These are phyloP conservation scores for Parelbella ahira DNA, from an alignment of 2,888 invertebrate genomes.

Conservation along the genomic window DNA sequence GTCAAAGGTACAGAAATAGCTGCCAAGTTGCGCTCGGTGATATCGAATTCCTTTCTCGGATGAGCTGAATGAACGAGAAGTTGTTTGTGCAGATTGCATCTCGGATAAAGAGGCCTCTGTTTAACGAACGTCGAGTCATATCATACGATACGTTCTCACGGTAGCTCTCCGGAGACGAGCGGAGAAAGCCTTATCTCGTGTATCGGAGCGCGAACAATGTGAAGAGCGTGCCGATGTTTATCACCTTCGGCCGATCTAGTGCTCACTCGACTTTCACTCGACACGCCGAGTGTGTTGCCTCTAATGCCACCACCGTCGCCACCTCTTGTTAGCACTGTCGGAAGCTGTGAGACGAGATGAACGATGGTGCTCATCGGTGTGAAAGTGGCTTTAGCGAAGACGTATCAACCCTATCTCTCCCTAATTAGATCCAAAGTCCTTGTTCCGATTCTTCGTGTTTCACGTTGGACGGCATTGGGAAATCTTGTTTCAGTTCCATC, in stretches of 20 bases:
- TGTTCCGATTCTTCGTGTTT: background rate
- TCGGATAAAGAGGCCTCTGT: slow-evolving; percentile 46
- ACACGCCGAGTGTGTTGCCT: slow-evolving; percentile 41
- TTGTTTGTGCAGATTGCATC: slow-evolving; percentile 38
- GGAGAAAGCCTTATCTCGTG: slow-evolving; percentile 74
- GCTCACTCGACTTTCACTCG: slow-evolving; percentile 68
- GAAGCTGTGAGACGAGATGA: slow-evolving; percentile 27
- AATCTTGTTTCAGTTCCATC: slow-evolving; percentile 3
- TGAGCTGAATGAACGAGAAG: slow-evolving; percentile 23
- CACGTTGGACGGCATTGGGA: slow-evolving; percentile 5
- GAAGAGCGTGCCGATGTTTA: slow-evolving; percentile 73
- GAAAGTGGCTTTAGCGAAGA: slow-evolving; percentile 1
- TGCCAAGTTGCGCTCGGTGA: slow-evolving; percentile 1
- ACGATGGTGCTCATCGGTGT: slow-evolving; percentile 10
- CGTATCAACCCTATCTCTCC: background rate
- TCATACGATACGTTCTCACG: slow-evolving; percentile 64
- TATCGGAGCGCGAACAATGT: slow-evolving; percentile 73
- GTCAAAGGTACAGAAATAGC: slow-evolving; percentile 21
- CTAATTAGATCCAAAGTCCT: slow-evolving; percentile 1
- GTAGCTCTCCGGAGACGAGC: slow-evolving; percentile 62
- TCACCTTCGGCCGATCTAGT: slow-evolving; percentile 63
- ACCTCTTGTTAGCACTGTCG: slow-evolving; percentile 49
- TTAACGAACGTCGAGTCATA: slow-evolving; percentile 56
- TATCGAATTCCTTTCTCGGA: slow-evolving; percentile 16
- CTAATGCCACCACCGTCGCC: slow-evolving; percentile 44